Percentiles rank a stretch among this genome's conserved stretches.
Conservation (phyloP, 2,113 vertebrate genomes). For the Lagenorhynchus albirostris region DNA sequence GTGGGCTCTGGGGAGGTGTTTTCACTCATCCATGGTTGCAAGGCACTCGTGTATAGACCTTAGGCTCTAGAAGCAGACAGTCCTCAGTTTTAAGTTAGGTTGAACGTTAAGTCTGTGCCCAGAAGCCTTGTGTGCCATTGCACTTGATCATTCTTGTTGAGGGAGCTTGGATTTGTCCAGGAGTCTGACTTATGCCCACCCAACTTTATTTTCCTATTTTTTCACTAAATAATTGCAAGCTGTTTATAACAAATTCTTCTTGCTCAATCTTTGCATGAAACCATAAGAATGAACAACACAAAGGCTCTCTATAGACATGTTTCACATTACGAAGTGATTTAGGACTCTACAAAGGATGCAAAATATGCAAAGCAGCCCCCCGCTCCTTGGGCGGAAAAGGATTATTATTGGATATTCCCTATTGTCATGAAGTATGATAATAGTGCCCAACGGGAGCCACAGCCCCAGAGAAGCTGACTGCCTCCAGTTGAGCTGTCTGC, state of each 20-base stretch:
- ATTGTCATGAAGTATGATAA: background rate
- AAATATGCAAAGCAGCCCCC: conserved; percentile 45
- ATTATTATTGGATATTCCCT: conserved; percentile 32
- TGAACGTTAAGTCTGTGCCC: background rate
- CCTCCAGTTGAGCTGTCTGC: background rate
- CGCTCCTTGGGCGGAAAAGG: background rate
- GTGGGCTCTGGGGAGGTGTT: background rate
- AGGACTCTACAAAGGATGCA: conserved; percentile 14
- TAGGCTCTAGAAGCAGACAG: background rate
- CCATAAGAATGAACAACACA: conserved; percentile 38
- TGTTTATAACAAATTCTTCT: conserved; percentile 61
- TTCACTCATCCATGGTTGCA: background rate
- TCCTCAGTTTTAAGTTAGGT: background rate
- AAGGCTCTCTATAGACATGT: conserved; percentile 42
- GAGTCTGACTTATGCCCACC: conserved; percentile 34
- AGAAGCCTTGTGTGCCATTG: background rate
- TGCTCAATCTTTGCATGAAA: conserved; percentile 63
- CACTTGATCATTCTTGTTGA: background rate
- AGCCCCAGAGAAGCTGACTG: background rate
- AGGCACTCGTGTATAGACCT: background rate
- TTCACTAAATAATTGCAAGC: conserved; percentile 62
- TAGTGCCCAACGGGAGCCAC: background rate
- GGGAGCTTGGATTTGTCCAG: conserved; percentile 11
- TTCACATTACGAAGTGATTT: conserved; percentile 61
- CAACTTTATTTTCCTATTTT: conserved; percentile 55